Percentiles rank a stretch among this genome's conserved stretches.
Conservation (phyloP, 1,140 invertebrate species). For the Sycobia sp. region DNA sequence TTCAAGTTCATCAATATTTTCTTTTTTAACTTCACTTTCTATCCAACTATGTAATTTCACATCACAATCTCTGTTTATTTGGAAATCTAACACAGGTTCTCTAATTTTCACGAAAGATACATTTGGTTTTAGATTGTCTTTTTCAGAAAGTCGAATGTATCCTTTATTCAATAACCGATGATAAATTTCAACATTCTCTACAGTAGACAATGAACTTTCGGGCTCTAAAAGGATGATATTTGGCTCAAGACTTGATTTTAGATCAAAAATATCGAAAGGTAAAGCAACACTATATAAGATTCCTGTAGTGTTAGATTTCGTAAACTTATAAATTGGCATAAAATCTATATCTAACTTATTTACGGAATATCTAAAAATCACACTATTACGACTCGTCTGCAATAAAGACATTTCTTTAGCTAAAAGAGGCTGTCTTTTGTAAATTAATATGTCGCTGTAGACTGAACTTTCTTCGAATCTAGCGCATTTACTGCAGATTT, state of each 20-base stretch:
- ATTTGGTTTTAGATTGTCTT: neutral
- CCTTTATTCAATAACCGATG: neutral
- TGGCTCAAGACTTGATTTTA: constrained; percentile 38
- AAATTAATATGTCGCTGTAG: constrained; percentile 52
- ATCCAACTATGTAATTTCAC: neutral
- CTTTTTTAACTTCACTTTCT: constrained; percentile 20
- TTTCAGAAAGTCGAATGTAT: constrained; percentile 19
- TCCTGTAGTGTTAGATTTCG: constrained; percentile 43
- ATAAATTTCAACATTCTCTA: neutral
- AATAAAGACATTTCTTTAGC: constrained; percentile 42
- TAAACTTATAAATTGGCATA: constrained; percentile 46
- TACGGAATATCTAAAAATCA: constrained; percentile 35
- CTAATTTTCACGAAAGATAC: neutral
- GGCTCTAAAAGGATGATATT: constrained; percentile 38
- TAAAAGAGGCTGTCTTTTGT: constrained; percentile 41
- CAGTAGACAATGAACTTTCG: neutral
- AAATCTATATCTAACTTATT: constrained; percentile 41
- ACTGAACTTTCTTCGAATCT: constrained; percentile 40
- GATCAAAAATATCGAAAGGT: constrained; percentile 38
- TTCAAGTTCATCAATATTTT: constrained; percentile 29
- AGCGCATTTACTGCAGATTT: constrained; percentile 35
- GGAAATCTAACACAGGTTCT: neutral
- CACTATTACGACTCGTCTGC: constrained; percentile 36
- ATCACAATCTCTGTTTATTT: neutral
- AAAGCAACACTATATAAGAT: constrained; percentile 43